A percentile compares a stretch with the other conserved stretches of the same genome.
These are phyloP conservation scores for Cnemophilus loriae DNA, from an alignment of 2,113 vertebrate genomes.

Conservation along the genomic window DNA sequence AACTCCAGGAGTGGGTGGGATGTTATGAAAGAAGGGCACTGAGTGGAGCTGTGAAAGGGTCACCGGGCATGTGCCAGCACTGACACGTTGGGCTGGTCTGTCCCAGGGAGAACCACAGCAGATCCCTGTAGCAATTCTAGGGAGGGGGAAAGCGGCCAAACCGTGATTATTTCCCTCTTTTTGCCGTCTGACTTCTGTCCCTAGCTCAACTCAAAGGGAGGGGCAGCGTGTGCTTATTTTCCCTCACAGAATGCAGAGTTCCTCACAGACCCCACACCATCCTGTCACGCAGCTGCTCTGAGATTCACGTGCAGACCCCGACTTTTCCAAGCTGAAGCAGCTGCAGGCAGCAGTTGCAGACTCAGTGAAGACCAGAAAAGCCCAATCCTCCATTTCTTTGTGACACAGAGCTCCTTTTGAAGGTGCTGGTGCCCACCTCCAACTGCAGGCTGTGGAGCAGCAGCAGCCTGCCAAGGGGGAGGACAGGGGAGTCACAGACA, in stretches of 20 bases:
- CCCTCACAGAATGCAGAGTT: neutral
- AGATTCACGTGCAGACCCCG: neutral
- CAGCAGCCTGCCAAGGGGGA: neutral
- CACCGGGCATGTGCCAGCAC: neutral
- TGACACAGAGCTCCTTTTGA: neutral
- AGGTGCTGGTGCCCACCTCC: neutral
- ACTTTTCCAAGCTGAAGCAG: neutral
- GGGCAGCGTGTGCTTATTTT: fast-evolving
- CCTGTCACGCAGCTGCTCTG: neutral
- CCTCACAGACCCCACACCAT: neutral
- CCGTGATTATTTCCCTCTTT: neutral
- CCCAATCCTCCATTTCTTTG: neutral
- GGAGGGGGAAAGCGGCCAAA: neutral
- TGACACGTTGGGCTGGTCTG: fast-evolving
- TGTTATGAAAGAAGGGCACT: neutral
- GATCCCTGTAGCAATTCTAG: neutral
- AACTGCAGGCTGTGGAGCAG: neutral
- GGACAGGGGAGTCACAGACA: neutral
- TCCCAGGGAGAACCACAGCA: neutral
- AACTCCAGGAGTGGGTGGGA: neutral
- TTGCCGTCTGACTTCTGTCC: neutral
- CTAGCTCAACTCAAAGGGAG: neutral
- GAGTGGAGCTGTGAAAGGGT: neutral
- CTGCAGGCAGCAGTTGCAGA: neutral
- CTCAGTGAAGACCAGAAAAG: neutral